Base-by-base conservation (phyloP, 2,797 vertebrate species). In the Sebastes goodei region DNA sequence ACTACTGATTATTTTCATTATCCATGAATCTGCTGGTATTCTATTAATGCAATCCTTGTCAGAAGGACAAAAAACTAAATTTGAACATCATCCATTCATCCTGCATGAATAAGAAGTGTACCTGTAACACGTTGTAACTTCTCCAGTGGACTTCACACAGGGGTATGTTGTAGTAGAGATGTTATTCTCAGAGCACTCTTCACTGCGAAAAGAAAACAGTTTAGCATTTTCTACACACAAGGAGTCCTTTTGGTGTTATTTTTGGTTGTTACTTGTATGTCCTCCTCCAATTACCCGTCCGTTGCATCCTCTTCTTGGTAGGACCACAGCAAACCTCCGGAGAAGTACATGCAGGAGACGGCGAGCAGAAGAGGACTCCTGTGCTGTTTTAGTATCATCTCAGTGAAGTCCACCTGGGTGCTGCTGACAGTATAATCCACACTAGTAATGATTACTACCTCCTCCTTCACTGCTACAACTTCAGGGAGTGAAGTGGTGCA, bases 101-200 rank as follows among this genome's bases (percentile, higher is more conserved):
- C 1, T n/a, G 17, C 55, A 70, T 23, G 12, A 64, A 33, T 67
- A 56, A 61, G 14, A 38, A 38, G 35, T 38, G 35, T 69, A 99
- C 98, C 97, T 98, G 96, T 98, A 98, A 88, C 98, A 99, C 64
- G 97, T 98, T 35, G 98, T 93, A 61, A 97, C 90, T 89, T 98
- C 97, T 33, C 98, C 98, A 2, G 96, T 95, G 56, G 97, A 74
- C 80, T 98, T 99, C 83, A 98, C 88, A 81, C 98, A 99, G 4
- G 97, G 96, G 76, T 99, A 99, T 60, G 96, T 96, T 4, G 95
- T 97, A 6, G 98, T 98, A 20, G 96, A 95, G 77, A 99, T 95
- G 85, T 97, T 97, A 90, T 93, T 97, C 82, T 99, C 97, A 1
- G 97, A 96, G 86, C 98, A 99, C 67, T 95, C 91, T 82, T 97